Conservation (phyloP, 2,113 vertebrate species). For the Pelmatolapia mariae region DNA sequence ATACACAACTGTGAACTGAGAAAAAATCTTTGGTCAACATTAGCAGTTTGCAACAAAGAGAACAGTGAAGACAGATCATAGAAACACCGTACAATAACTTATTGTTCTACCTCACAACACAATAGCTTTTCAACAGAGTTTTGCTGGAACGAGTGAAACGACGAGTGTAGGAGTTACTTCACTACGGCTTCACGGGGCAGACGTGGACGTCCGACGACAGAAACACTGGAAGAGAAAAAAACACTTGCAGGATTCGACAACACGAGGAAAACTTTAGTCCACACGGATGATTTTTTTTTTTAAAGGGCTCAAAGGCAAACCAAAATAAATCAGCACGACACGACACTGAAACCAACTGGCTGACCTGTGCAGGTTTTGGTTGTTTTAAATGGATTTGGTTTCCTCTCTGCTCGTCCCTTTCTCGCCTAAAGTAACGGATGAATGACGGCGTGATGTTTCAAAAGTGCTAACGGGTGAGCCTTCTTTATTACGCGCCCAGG, state of each 20-base stretch:
- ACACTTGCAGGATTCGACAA: slow-evolving; percentile 24
- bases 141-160: slow-evolving; percentile 10
- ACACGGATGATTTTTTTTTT: neutral
- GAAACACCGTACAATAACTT: slow-evolving; percentile 64
- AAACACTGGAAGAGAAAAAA: slow-evolving; percentile 9
- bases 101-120: slow-evolving; percentile 61
- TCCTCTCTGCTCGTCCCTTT: neutral
- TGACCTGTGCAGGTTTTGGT: neutral
- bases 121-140: slow-evolving; percentile 38
- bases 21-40: slow-evolving; percentile 75
- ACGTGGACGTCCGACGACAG: slow-evolving; percentile 28
- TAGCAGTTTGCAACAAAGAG: slow-evolving; percentile 48
- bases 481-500: neutral
- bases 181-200: slow-evolving; percentile 33
- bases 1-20: slow-evolving; percentile 13
- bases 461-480: slow-evolving; percentile 53
- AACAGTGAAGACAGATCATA: slow-evolving; percentile 41
- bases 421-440: neutral
- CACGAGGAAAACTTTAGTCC: neutral
- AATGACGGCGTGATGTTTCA: neutral
- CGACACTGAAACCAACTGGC: neutral
- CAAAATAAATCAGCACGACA: neutral
- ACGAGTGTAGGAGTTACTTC: slow-evolving; percentile 20
- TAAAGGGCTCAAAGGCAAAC: neutral
- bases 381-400: neutral